These are phyloP conservation scores for Mycetomoellerius zeteki DNA, from an alignment of 1,140 invertebrate genomes.

Conservation along the genomic window DNA sequence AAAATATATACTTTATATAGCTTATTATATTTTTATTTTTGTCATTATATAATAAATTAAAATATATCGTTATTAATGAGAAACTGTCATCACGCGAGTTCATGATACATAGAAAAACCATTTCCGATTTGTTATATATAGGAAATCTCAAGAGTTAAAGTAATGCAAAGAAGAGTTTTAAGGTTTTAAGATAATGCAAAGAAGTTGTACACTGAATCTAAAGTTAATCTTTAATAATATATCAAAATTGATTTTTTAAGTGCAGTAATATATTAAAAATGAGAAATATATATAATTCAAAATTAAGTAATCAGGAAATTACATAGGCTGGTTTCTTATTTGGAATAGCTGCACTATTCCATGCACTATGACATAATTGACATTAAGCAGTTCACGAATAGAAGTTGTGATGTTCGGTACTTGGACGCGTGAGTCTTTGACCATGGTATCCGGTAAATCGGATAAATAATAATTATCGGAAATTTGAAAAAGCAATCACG, in stretches of 20 bases:
- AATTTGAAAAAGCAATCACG: conserved; percentile 46
- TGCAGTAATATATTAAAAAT: conserved; percentile 6
- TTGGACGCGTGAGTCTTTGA: conserved; percentile 7
- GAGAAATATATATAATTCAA: background rate
- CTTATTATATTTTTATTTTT: conserved; percentile 1
- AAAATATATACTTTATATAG: background rate
- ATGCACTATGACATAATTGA: background rate
- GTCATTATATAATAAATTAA: background rate
- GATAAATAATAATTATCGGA: conserved; percentile 48
- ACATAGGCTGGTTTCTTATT: background rate
- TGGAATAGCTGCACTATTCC: background rate
- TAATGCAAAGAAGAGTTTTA: background rate
- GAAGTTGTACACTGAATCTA: background rate
- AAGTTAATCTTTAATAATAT: background rate
- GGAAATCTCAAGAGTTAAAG: background rate
- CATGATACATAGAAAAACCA: background rate
- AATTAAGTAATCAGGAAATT: background rate
- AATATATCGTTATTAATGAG: background rate
- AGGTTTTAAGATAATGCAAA: background rate
- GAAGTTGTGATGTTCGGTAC: background rate
- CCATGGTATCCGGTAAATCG: conserved; percentile 40
- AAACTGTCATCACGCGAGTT: background rate
- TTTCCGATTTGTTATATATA: background rate
- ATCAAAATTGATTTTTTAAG: background rate
- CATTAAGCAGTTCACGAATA: background rate